These are phyloP conservation scores for Oreochromis tanganicae DNA, from an alignment of 2,113 vertebrate genomes.

Conservation along the genomic window DNA sequence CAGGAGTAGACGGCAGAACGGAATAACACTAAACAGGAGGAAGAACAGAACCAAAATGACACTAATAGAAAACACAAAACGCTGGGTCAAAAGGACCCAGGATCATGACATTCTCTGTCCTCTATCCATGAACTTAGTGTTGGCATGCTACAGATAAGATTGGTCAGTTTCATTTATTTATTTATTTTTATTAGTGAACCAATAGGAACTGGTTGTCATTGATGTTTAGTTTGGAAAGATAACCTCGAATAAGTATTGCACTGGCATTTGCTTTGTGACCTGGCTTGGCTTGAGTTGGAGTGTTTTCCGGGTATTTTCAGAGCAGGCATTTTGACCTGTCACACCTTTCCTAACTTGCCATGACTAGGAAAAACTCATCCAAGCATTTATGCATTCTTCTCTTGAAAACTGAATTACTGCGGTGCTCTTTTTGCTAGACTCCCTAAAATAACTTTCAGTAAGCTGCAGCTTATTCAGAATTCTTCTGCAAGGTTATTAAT, in stretches of 20 bases:
- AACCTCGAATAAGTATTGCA: background rate
- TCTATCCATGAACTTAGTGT: background rate
- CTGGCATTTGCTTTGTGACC: background rate
- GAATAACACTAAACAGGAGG: too few species aligned
- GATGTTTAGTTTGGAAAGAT: background rate
- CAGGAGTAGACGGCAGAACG: too few species aligned
- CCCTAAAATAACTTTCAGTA: background rate
- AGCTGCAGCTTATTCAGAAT: background rate
- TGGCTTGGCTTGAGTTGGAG: background rate
- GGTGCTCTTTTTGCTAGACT: background rate
- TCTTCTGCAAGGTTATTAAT: background rate
- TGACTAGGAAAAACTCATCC: background rate
- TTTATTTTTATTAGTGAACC: background rate
- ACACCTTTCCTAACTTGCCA: background rate
- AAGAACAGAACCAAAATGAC: too few species aligned
- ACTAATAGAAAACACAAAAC: too few species aligned
- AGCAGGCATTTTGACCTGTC: background rate
- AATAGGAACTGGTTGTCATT: background rate
- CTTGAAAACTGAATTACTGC: background rate
- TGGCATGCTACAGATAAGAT: background rate
- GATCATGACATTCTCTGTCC: too few species aligned
- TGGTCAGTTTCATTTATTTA: background rate
- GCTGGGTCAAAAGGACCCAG: too few species aligned
- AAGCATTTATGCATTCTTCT: background rate
- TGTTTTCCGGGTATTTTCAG: background rate